Conservation (phyloP, 2,888 invertebrate species). For the Xestia xanthographa region DNA sequence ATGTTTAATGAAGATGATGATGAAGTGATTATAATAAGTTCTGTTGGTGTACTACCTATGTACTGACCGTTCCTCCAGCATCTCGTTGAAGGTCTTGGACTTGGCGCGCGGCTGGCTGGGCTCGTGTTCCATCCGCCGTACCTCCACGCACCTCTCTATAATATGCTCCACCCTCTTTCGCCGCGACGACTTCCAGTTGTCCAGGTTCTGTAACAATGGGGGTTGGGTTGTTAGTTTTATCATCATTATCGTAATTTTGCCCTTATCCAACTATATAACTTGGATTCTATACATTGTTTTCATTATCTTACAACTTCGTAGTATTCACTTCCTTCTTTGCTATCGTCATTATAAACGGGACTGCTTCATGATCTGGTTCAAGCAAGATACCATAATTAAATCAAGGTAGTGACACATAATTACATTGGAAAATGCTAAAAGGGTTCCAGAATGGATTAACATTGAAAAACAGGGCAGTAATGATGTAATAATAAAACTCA, state of each 20-base stretch:
- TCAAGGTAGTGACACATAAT: too few relatives aligned
- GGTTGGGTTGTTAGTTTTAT: background rate
- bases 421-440: too few relatives aligned
- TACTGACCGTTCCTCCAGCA: conserved; percentile 96
- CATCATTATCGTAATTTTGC: background rate
- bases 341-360: too few relatives aligned
- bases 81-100: conserved; percentile 98
- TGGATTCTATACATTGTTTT: too few relatives aligned
- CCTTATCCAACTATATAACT: too few relatives aligned
- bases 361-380: too few relatives aligned
- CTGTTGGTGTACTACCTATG: conserved; percentile 46
- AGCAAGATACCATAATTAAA: too few relatives aligned
- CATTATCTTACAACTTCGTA: too few relatives aligned
- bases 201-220: conserved; percentile 93
- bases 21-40: conserved; percentile 29
- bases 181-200: conserved; percentile 98
- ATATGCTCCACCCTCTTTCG: conserved; percentile 98
- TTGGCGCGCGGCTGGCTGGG: conserved; percentile 93
- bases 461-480: too few relatives aligned
- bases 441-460: too few relatives aligned
- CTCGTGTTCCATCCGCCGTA: conserved; percentile 96
- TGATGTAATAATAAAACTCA: too few relatives aligned
- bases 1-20: background rate
- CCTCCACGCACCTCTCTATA: conserved; percentile 97
- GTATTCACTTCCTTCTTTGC: too few relatives aligned